Conservation (phyloP, 2,888 invertebrate genomes). For the Xestia xanthographa region DNA sequence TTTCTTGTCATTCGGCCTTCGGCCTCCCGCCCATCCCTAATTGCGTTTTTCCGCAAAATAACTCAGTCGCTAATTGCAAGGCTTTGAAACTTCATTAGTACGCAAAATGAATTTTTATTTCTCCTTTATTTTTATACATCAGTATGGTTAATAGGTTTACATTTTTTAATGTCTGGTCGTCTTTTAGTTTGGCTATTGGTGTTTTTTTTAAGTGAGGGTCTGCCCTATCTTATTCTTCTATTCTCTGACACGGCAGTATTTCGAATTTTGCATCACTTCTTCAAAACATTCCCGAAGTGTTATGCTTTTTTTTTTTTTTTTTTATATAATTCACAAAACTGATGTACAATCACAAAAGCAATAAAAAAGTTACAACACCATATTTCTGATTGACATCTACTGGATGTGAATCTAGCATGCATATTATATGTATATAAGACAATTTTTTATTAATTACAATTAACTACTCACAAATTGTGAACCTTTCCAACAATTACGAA, state of each 20-base stretch:
- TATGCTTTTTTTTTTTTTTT: too few species aligned
- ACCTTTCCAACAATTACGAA: too few species aligned
- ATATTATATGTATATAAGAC: too few species aligned
- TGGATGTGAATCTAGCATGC: too few species aligned
- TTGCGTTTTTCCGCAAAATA: slow-evolving; percentile 69
- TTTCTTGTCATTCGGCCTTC: slow-evolving; percentile 54
- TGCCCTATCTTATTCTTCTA: not conserved
- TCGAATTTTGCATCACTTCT: not conserved
- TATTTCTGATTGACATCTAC: too few species aligned
- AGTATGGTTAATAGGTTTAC: slow-evolving; percentile 45
- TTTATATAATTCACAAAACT: too few species aligned
- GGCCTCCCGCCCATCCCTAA: slow-evolving; percentile 64
- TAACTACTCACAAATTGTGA: too few species aligned
- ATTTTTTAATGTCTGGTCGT: slow-evolving; percentile 28
- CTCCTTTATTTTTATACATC: slow-evolving; percentile 46
- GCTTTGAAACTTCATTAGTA: slow-evolving; percentile 73
- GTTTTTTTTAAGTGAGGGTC: not conserved
- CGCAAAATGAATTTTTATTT: slow-evolving; percentile 69
- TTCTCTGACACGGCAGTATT: not conserved
- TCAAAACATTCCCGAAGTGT: too few species aligned
- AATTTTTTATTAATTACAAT: too few species aligned
- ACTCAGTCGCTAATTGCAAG: slow-evolving; percentile 72
- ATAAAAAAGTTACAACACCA: too few species aligned
- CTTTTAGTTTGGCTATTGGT: slow-evolving; percentile 18
- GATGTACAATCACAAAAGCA: too few species aligned